Evolutionary conservation across 2,113 vertebrate genomes (phyloP), one percentile per base, ranked within the genome.

Genomic region (Mormyrus lacerda): DNA sequence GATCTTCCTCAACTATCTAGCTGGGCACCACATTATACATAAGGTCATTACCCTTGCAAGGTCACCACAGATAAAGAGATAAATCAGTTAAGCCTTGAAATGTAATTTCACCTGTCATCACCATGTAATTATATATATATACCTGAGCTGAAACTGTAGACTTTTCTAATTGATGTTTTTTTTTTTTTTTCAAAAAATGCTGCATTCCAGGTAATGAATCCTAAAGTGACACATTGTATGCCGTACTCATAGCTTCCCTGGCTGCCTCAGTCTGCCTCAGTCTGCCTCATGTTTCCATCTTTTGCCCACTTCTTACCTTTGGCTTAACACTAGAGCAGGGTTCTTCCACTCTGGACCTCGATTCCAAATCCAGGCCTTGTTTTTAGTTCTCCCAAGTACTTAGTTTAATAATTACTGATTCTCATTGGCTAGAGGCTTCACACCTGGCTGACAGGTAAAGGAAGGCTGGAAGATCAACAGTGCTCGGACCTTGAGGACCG

Each of bases 101-200:
- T 86, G 15, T 89, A 65, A 89, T 89, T 90, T 15, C 53, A 17
- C 13, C 87, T 94, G 92, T 95, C 93, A 91, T 90, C 93, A 39
- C 91, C 27, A 45, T 24, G 90, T 94, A 92, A 95, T 96, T 91
- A 93, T 87, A 45, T 90, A 45, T 90, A 73, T 85, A 89, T 79
- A 90, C 39, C 45, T 90, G 48, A 79, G 79, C 58, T 48, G 58
- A 44, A 87, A 79, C 89, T 55, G 48, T 53, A 76, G 85, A 53
- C 65, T 17, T 85, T 47, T 21, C 39, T 90, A 87, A 55, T 42
- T 79, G 85, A 87, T 50, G 50, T 42, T 53, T 31, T 47, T 86
- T 85, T 86, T 69, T 27, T 9, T 79, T 76, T 76, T 69, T 31
- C 10, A 53, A 85, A 89, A 45, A 87, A 39, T 79, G n/a, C 55